Conservation (phyloP, 2,888 invertebrate species). For the Ariolimax columbianus region DNA sequence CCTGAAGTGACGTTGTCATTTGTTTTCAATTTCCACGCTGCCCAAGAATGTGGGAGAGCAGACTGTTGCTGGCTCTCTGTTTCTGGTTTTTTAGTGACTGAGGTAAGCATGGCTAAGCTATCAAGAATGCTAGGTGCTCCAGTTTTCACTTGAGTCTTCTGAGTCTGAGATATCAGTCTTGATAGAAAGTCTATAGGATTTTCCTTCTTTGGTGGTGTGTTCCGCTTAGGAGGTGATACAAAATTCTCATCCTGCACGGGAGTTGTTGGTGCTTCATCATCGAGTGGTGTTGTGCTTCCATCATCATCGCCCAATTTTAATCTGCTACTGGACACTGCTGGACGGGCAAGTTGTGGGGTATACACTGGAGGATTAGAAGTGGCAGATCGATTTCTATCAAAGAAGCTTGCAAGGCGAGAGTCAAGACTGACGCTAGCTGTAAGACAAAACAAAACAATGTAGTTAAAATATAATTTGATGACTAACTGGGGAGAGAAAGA, state of each 20-base stretch:
- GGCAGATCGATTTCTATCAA: constrained; percentile 46
- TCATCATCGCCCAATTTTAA: constrained; percentile 52
- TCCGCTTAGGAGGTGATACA: constrained; percentile 44
- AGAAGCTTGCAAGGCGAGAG: constrained; percentile 55
- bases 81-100: constrained; percentile 61
- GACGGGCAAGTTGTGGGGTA: constrained; percentile 49
- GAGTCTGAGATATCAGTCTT: constrained; percentile 69
- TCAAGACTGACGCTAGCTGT: constrained; percentile 49
- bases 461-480: not conserved
- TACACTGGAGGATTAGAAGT: constrained; percentile 45
- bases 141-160: constrained; percentile 59
- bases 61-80: constrained; percentile 41
- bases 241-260: constrained; percentile 71
- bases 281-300: constrained; percentile 57
- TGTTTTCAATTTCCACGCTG: constrained; percentile 67
- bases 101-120: constrained; percentile 67
- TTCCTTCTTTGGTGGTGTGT: constrained; percentile 55
- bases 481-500: no score
- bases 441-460: not conserved
- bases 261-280: constrained; percentile 65
- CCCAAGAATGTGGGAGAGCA: constrained; percentile 62
- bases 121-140: constrained; percentile 67
- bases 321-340: constrained; percentile 44
- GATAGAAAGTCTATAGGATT: constrained; percentile 74
- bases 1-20: constrained; percentile 50